Evolutionary conservation across 2,888 invertebrate species (phyloP).

Genomic region (Alentia gelatinosa): DNA sequence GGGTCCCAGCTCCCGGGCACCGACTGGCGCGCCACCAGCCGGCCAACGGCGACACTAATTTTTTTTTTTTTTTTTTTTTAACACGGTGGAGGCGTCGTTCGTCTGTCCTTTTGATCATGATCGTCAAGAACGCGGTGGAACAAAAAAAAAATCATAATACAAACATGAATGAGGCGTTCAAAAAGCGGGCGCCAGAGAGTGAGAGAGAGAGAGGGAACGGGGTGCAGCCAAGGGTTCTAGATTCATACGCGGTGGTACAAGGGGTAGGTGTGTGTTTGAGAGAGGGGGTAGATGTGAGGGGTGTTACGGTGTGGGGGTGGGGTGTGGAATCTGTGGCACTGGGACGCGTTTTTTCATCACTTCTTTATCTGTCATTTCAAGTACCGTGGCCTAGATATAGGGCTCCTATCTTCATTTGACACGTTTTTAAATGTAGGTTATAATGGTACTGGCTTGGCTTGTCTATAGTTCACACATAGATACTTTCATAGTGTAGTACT

Average conservation of each 20-base stretch:
- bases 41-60: not conserved
- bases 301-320: not conserved
- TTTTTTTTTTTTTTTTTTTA: not conserved
- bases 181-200: not conserved
- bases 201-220: not conserved
- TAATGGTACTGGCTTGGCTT: too few relatives aligned
- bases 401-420: too few relatives aligned
- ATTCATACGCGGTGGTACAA: not conserved
- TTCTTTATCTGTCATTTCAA: too few relatives aligned
- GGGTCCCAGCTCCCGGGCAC: slow-evolving; percentile 1
- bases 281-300: not conserved
- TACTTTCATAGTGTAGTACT: too few relatives aligned
- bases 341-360: not conserved
- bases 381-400: too few relatives aligned
- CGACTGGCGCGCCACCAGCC: not conserved
- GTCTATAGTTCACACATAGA: too few relatives aligned
- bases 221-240: not conserved
- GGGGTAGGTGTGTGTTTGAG: not conserved
- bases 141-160: not conserved
- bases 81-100: not conserved
- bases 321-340: slow-evolving; percentile 9
- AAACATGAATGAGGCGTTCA: not conserved
- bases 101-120: slow-evolving; percentile 26
- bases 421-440: too few relatives aligned
- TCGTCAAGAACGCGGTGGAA: not conserved